Conservation (phyloP, 2,888 invertebrate species). For the Lathronympha strigana region DNA sequence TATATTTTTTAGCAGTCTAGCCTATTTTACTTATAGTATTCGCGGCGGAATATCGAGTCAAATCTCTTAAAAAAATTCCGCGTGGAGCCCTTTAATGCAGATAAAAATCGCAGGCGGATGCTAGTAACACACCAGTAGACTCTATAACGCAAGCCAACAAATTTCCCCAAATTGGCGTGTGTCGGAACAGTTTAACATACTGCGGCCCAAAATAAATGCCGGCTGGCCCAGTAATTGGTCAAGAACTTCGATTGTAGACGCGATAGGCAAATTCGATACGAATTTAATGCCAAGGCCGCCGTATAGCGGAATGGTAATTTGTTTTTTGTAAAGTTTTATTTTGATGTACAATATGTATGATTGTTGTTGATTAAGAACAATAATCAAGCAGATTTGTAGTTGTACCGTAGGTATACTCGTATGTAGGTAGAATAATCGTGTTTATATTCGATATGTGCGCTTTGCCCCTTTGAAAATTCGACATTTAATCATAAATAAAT, state of each 20-base stretch:
- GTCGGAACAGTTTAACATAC: constrained; percentile 15
- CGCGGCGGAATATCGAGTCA: too few relatives aligned
- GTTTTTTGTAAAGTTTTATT: constrained; percentile 2
- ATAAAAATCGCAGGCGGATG: too few relatives aligned
- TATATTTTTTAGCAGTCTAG: too few relatives aligned
- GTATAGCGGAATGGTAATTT: constrained; percentile 7
- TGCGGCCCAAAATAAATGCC: constrained; percentile 14
- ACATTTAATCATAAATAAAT: too few relatives aligned
- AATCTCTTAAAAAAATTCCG: too few relatives aligned
- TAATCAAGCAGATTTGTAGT: neutral
- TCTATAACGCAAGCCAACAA: neutral
- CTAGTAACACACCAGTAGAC: too few relatives aligned
- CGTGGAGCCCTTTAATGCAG: too few relatives aligned
- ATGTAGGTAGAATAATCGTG: neutral
- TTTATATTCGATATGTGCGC: too few relatives aligned
- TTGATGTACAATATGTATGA: neutral
- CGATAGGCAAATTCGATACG: constrained; percentile 20
- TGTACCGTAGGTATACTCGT: too few relatives aligned
- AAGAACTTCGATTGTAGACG: constrained; percentile 27
- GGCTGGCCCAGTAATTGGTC: constrained; percentile 24
- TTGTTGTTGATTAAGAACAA: neutral
- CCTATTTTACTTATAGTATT: too few relatives aligned
- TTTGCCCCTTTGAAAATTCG: too few relatives aligned
- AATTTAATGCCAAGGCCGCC: constrained; percentile 28
- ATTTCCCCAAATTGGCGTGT: constrained; percentile 23